phyloP scores from a whole-genome alignment of 2,113 vertebrate species.

The Notechis scutatus region DNA sequence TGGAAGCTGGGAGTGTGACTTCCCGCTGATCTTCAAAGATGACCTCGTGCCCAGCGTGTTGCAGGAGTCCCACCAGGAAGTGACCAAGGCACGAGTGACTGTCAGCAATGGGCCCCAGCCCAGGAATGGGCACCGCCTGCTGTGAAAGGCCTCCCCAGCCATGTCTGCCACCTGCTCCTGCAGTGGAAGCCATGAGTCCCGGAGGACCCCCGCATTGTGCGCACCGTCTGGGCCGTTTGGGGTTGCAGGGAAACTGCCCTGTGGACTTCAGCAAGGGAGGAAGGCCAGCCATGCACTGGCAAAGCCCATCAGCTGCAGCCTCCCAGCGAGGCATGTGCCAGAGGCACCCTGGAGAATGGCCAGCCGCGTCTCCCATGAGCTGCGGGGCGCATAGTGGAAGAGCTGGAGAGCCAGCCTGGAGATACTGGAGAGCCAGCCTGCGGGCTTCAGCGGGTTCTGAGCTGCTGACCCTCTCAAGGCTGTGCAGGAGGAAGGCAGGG shows the following conservation, averaged over 20 bases:
- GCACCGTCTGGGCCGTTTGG: neutral
- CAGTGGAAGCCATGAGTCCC: too few species aligned
- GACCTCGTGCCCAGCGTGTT: neutral
- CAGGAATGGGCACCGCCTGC: neutral
- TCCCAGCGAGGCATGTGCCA: too few species aligned
- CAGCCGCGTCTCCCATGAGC: neutral
- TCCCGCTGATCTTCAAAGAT: neutral
- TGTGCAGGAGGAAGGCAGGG: neutral
- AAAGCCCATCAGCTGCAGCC: too few species aligned
- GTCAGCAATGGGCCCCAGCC: neutral
- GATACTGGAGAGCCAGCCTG: too few species aligned
- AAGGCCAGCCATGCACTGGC: neutral
- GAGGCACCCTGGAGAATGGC: neutral
- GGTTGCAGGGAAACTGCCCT: too few species aligned
- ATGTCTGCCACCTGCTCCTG: neutral
- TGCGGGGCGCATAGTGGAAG: too few species aligned
- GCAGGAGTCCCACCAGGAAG: neutral
- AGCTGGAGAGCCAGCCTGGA: too few species aligned
- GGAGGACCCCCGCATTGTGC: neutral
- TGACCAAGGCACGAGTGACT: neutral
- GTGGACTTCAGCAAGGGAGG: neutral
- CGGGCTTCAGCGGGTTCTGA: too few species aligned
- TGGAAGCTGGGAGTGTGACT: neutral
- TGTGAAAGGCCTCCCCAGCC: neutral
- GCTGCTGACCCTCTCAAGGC: neutral